These are phyloP conservation scores for Meteorus colon DNA, from an alignment of 2,888 invertebrate genomes.

Conservation along the genomic window DNA sequence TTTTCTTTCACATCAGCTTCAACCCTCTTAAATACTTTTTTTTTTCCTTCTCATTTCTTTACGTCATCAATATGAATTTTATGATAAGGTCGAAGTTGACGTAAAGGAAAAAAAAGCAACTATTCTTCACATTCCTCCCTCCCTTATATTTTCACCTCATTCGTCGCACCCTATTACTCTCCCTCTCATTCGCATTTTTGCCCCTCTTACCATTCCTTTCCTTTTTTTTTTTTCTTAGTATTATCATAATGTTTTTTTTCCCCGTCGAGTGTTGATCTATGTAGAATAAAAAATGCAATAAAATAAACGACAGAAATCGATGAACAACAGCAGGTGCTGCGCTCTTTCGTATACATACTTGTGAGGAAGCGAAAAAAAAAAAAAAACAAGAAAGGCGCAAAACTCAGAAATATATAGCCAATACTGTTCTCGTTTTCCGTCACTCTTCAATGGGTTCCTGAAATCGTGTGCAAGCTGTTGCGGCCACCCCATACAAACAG, in stretches of 20 bases:
- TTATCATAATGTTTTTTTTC: not conserved
- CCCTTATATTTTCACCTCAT: constrained; percentile 5
- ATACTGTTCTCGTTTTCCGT: not conserved
- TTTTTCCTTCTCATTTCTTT: not conserved
- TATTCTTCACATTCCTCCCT: constrained; percentile 7
- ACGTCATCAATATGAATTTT: constrained; percentile 25
- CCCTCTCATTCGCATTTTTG: not conserved
- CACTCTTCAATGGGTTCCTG: not conserved
- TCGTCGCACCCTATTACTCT: constrained; percentile 12
- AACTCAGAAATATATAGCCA: not conserved
- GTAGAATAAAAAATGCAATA: not conserved
- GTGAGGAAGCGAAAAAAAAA: not conserved
- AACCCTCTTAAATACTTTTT: not conserved
- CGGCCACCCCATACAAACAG: not conserved
- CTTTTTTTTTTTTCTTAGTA: not conserved
- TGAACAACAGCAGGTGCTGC: constrained; percentile 27
- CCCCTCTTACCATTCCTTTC: not conserved
- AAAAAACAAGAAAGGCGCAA: too few relatives aligned
- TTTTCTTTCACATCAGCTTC: not conserved
- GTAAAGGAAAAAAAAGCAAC: not conserved
- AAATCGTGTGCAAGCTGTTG: constrained; percentile 17
- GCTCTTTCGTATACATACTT: not conserved
- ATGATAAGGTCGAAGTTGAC: constrained; percentile 30
- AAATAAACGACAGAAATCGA: constrained; percentile 27
- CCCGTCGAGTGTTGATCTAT: not conserved